Conservation (phyloP, 2,113 vertebrate genomes). For the Colaptes auratus region DNA sequence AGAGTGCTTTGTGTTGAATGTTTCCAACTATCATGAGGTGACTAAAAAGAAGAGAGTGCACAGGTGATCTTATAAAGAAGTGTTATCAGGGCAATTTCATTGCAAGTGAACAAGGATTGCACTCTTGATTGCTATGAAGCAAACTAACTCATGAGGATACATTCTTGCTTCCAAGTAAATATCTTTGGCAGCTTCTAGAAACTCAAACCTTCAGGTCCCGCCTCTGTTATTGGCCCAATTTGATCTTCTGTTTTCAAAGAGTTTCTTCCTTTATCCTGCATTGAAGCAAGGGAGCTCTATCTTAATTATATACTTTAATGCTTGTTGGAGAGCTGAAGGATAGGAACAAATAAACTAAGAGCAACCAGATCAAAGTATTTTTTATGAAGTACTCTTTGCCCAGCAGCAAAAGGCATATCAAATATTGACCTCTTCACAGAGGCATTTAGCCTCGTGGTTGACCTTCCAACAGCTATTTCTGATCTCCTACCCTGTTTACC, state of each 20-base stretch:
- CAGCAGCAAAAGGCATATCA: conserved; percentile 1
- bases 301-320: conserved; percentile 11
- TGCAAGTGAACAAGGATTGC: background rate
- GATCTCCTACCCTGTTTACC: conserved; percentile 16
- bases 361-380: background rate
- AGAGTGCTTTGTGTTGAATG: rapidly evolving
- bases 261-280: background rate
- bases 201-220: background rate
- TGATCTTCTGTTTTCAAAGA: background rate
- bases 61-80: background rate
- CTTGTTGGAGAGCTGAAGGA: background rate
- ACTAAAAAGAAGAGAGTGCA: background rate
- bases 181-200: background rate
- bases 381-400: background rate
- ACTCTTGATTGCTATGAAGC: background rate
- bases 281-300: background rate
- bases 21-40: background rate
- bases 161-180: background rate
- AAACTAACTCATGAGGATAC: background rate
- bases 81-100: background rate
- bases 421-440: background rate
- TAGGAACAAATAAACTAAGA: background rate
- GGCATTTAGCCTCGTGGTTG: background rate
- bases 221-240: background rate
- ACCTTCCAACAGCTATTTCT: conserved; percentile 9